phyloP scores from a whole-genome alignment of 1,140 invertebrate genomes.

The Drosophila paulistorum region DNA sequence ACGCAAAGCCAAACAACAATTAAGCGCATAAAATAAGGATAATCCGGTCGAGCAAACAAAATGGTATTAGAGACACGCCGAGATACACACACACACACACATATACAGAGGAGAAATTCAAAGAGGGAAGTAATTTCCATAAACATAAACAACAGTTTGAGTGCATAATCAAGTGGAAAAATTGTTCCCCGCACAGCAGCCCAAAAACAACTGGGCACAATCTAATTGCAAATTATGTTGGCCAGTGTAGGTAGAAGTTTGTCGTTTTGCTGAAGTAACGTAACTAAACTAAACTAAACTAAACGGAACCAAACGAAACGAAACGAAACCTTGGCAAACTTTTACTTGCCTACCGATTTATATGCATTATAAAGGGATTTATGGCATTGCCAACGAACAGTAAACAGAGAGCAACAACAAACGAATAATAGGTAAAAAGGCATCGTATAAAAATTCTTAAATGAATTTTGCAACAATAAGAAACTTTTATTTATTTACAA shows the following conservation, averaged over 20 bases:
- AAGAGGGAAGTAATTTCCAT: slow-evolving; percentile 66
- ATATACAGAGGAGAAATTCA: background rate
- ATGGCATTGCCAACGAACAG: background rate
- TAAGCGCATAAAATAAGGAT: slow-evolving; percentile 70
- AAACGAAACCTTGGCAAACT: slow-evolving; percentile 5
- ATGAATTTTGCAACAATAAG: slow-evolving; percentile 26
- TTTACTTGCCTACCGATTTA: slow-evolving; percentile 27
- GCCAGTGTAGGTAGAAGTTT: slow-evolving; percentile 40
- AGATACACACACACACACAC: background rate
- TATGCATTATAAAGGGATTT: slow-evolving; percentile 43
- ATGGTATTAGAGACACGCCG: background rate
- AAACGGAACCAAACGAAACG: slow-evolving; percentile 1
- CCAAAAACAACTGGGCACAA: slow-evolving; percentile 34
- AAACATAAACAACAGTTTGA: slow-evolving; percentile 71
- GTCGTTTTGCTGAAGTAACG: background rate
- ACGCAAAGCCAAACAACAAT: slow-evolving; percentile 67
- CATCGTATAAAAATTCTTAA: slow-evolving; percentile 10
- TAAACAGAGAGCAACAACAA: background rate
- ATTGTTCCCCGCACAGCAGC: slow-evolving; percentile 9
- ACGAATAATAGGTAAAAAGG: background rate
- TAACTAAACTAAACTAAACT: background rate
- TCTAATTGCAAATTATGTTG: slow-evolving; percentile 71
- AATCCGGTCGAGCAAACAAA: slow-evolving; percentile 45
- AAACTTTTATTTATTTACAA: slow-evolving; percentile 57
- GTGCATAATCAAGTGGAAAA: slow-evolving; percentile 65